Base-by-base conservation (phyloP, 2,888 invertebrate species). In the Lepidochrysops patricia region DNA sequence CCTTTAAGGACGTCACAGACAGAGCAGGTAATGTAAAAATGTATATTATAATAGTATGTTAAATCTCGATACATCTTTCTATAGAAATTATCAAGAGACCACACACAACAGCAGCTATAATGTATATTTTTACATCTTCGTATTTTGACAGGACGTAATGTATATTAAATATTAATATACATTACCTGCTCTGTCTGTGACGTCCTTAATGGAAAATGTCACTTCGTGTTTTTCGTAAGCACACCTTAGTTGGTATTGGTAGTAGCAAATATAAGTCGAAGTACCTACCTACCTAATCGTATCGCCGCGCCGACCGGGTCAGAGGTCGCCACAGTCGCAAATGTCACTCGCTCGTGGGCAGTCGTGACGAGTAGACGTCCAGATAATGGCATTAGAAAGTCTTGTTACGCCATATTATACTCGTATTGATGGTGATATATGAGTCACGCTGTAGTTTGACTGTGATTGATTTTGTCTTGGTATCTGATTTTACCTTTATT, bases 301-400 rank as follows among this genome's bases (percentile, higher is more conserved):
- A 34, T 26, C 34, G 19, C 15, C n/a, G 26, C 27, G 19, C 7
- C 34, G 4, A 49, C 34, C 49, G 32, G 58, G 50, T 26, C 32
- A 34, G 58, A 58, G 58, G 58, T 61, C 58, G 61, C 49, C 13
- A 15, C 25, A n/a, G n/a, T 49, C 35, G 52, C 37, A 56, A 61
- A 61, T 58, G 58, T 61, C 61, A 61, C 13, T 61, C 56, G 61
- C 61, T 29, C 49, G 58, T 13, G 49, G 57, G 58, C 61, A 61
- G 54, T 59, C 58, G 61, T 59, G 58, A 34, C 32, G 58, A 48
- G 32, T 23, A 32, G 58, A 50, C 26, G 59, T 35, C 9, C 15
- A 12, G 35, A 35, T 29, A 29, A 13, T 27, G 27, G 29, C 29
- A 29, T 19, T 54, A 54, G 54, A 54, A 29, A 54, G 54, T 27